Evolutionary conservation across 2,888 invertebrate species (phyloP).

Genomic region (Catocala sponsa): DNA sequence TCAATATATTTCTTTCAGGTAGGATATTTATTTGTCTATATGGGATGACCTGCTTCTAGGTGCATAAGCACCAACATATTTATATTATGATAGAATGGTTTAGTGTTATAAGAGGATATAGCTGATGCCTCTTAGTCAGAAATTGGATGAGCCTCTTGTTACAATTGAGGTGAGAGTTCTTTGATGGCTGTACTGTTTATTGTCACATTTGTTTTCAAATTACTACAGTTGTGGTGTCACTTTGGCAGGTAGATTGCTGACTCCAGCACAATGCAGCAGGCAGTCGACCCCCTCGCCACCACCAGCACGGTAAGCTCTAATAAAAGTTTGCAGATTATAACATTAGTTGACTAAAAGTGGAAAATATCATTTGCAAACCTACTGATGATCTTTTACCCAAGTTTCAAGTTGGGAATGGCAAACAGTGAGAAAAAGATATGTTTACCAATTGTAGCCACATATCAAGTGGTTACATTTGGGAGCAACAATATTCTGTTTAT

Average conservation of each 20-base stretch:
- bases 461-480: no score
- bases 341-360: no score
- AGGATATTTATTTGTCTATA: slow-evolving; percentile 70
- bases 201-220: slow-evolving; percentile 27
- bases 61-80: slow-evolving; percentile 79
- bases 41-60: slow-evolving; percentile 76
- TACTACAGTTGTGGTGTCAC: slow-evolving; percentile 74
- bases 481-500: no score
- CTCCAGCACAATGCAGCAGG: slow-evolving; percentile 88
- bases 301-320: slow-evolving; percentile 80
- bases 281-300: slow-evolving; percentile 86
- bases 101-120: slow-evolving; percentile 83
- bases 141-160: slow-evolving; percentile 87
- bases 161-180: slow-evolving; percentile 85
- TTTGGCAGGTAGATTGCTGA: slow-evolving; percentile 88
- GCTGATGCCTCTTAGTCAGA: slow-evolving; percentile 89
- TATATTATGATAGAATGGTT: slow-evolving; percentile 85
- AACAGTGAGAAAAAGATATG: no score
- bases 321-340: no score
- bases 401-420: no score
- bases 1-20: slow-evolving; percentile 71
- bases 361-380: no score
- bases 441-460: no score
- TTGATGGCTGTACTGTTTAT: slow-evolving; percentile 38
- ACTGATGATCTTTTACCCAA: no score